Percentiles rank a stretch among this genome's conserved stretches.
These are phyloP conservation scores for Heliothis subflexa DNA, from an alignment of 1,140 invertebrate species.

Conservation along the genomic window DNA sequence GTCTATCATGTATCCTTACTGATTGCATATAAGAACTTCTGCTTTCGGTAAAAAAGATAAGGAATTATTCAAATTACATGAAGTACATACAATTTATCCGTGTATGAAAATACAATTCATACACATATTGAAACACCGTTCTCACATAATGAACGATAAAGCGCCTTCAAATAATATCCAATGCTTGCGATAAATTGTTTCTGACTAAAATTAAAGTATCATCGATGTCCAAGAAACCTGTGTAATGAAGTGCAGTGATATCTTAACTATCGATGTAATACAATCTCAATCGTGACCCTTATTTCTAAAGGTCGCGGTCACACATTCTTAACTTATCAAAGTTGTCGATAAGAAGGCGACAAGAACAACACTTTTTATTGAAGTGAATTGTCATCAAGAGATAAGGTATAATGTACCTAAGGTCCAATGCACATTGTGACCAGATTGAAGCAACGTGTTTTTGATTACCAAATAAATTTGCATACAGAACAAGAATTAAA, in stretches of 20 bases:
- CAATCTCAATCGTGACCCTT: not conserved
- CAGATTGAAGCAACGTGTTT: not conserved
- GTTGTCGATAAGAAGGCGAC: slow-evolving; percentile 11
- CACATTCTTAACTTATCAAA: slow-evolving; percentile 2
- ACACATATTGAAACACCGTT: too few relatives aligned
- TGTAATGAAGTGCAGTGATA: not conserved
- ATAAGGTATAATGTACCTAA: slow-evolving; percentile 5
- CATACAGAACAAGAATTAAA: too few relatives aligned
- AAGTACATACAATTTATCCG: too few relatives aligned
- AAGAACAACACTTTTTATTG: slow-evolving; percentile 26
- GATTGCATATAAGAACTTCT: too few relatives aligned
- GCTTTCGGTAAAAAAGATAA: too few relatives aligned
- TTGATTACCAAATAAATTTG: not conserved
- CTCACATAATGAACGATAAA: too few relatives aligned
- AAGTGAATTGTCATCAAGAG: slow-evolving; percentile 34
- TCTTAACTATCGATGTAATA: slow-evolving; percentile 22
- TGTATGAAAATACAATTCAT: too few relatives aligned
- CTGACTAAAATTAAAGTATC: not conserved
- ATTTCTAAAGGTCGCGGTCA: not conserved
- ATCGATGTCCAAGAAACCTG: not conserved
- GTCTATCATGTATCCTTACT: too few relatives aligned
- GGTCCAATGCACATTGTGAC: not conserved
- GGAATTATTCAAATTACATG: too few relatives aligned
- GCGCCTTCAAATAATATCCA: too few relatives aligned
- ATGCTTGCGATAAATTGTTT: too few relatives aligned